Percentiles rank a stretch among this genome's conserved stretches.
Conservation (phyloP, 2,888 invertebrate genomes). For the Andricus curvator region DNA sequence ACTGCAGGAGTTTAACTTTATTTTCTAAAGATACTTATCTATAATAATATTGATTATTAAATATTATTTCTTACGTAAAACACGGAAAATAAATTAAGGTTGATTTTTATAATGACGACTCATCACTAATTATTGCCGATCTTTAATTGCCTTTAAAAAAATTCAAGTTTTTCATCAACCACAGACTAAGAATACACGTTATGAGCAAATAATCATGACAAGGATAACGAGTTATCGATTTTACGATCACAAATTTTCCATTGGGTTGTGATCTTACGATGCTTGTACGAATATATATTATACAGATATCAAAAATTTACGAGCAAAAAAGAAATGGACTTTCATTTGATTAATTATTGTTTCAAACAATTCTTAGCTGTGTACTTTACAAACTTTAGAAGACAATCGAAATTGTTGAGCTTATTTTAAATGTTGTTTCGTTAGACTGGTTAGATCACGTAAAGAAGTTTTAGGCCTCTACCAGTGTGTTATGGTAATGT, state of each 20-base stretch:
- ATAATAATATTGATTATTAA: too few relatives aligned
- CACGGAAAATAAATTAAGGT: too few relatives aligned
- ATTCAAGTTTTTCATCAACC: slow-evolving; percentile 6
- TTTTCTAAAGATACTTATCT: too few relatives aligned
- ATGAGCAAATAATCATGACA: slow-evolving; percentile 9
- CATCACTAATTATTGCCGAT: neutral
- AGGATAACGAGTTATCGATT: slow-evolving; percentile 28
- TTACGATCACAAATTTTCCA: slow-evolving; percentile 8
- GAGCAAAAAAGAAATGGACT: too few relatives aligned
- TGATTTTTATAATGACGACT: neutral
- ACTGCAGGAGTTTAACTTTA: too few relatives aligned
- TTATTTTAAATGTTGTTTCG: neutral
- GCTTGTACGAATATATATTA: neutral
- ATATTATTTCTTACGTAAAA: too few relatives aligned
- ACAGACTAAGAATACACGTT: neutral
- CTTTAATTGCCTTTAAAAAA: neutral
- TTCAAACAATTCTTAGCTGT: too few relatives aligned
- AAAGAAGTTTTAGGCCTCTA: too few relatives aligned
- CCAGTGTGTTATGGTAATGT: too few relatives aligned
- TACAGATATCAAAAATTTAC: neutral
- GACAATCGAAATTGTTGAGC: neutral
- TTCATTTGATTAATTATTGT: too few relatives aligned
- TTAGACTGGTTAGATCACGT: too few relatives aligned
- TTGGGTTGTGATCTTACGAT: neutral
- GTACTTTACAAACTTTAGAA: neutral